Evolutionary conservation across 2,888 invertebrate species (phyloP), one percentile per base, ranked within the genome.

Genomic region (Helicoverpa assulta): DNA sequence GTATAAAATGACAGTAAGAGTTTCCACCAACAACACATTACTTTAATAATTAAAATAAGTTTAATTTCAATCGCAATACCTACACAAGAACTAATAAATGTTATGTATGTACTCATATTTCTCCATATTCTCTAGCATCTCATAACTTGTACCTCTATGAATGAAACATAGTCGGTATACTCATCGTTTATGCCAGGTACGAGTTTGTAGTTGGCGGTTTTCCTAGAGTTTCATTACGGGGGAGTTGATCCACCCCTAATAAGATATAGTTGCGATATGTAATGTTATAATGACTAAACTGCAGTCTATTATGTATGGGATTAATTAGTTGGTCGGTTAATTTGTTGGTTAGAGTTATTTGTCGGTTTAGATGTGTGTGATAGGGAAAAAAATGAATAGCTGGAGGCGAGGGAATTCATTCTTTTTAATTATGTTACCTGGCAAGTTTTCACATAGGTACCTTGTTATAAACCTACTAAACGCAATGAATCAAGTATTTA

Each of bases 111-210:
- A 55, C 8, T 10, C 19, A n/a, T 19, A 52, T 52, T 52, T 52
- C 40, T 26, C 1, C 3, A 6, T 19, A 0, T 18, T 8, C 67
- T 57, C 67, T 59, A 2, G 1, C 26, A 53, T 56, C 55, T 76
- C 43, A 29, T 56, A 54, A 47, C 70, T 70, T 70, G 33, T 7
- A 58, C 68, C 59, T n/a, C n/a, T 29, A 59, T 70, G 70, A 70
- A 80, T 75, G 78, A 82, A 83, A 83, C 78, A 83, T 80, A 74
- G 83, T 71, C 62, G 6, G 72, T 66, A 69, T 71, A 76, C 72
- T 83, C 78, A 83, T 83, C 80, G 75, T 80, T 80, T 83, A 78
- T 80, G 73, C 80, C 84, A 83, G 82, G 83, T 83, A 83, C 71
- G 58, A 83, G 71, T 83, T 80, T 61, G 75, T 82, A 83, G 83